Evolutionary conservation across 2,888 invertebrate genomes (phyloP).

Genomic region (Caradrina clavipalpis): DNA sequence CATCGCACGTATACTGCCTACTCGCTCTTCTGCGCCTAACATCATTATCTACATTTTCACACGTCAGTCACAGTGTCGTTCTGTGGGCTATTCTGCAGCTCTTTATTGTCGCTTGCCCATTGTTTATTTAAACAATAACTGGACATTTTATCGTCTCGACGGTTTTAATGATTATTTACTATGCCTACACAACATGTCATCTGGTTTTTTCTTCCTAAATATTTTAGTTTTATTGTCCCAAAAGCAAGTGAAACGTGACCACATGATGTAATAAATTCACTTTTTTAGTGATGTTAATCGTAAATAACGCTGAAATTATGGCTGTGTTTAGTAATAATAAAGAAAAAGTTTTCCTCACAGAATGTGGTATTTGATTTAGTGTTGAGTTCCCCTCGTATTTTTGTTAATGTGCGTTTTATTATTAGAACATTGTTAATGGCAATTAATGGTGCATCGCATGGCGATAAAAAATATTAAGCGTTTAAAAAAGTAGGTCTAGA

Average conservation of each 20-base stretch:
- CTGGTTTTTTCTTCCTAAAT: conserved; percentile 68
- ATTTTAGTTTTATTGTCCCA: conserved; percentile 75
- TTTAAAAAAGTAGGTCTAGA: neutral
- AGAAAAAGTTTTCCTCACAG: conserved; percentile 67
- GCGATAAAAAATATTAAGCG: conserved; percentile 7
- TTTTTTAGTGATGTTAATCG: conserved; percentile 70
- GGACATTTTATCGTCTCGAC: conserved; percentile 84
- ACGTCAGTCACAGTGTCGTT: conserved; percentile 81
- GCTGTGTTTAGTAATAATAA: conserved; percentile 69
- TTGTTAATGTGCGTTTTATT: conserved; percentile 55
- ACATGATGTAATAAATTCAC: conserved; percentile 74
- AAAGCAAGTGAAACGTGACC: conserved; percentile 74
- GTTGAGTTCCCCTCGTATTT: conserved; percentile 59
- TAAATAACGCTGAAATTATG: conserved; percentile 74
- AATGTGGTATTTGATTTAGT: conserved; percentile 72
- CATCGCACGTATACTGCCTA: conserved; percentile 42
- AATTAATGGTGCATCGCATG: conserved; percentile 52
- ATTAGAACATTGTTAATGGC: conserved; percentile 56
- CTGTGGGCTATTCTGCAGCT: conserved; percentile 81
- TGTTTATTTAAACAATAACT: conserved; percentile 90
- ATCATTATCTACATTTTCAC: conserved; percentile 79
- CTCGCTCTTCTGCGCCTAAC: conserved; percentile 47
- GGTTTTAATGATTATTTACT: conserved; percentile 86
- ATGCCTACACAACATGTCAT: conserved; percentile 70
- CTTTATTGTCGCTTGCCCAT: conserved; percentile 84